Evolutionary conservation across 2,113 vertebrate genomes (phyloP).

Genomic region (Potamarius usumacintae): DNA sequence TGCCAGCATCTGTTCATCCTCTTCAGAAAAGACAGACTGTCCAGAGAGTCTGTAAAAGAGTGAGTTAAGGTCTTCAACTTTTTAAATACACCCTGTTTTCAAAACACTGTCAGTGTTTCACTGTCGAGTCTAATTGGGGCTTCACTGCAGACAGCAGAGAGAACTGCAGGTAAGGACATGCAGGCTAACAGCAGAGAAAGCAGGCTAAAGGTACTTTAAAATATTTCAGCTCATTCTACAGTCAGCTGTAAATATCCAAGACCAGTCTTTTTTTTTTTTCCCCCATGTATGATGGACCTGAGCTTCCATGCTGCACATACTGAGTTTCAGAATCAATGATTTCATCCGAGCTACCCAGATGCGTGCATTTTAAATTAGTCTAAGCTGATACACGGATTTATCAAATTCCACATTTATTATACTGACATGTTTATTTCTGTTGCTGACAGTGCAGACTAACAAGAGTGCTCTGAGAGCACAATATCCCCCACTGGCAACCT

Average conservation of each 20-base stretch:
- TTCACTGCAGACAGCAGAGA: neutral
- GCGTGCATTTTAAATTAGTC: neutral
- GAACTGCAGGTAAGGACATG: neutral
- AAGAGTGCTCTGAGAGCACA: neutral
- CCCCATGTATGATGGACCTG: neutral
- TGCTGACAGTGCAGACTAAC: too few species aligned
- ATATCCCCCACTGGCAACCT: too few species aligned
- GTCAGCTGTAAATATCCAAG: neutral
- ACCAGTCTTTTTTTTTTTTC: neutral
- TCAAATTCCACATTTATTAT: neutral
- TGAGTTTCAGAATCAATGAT: too few species aligned
- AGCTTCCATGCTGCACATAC: neutral
- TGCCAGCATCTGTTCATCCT: conserved; percentile 99
- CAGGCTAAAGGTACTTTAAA: neutral
- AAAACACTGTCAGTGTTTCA: neutral
- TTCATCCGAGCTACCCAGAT: too few species aligned
- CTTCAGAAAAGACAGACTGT: conserved; percentile 96
- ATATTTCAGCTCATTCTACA: neutral
- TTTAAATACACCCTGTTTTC: neutral
- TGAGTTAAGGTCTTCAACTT: conserved; percentile 31
- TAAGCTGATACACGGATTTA: neutral
- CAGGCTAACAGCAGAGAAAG: neutral
- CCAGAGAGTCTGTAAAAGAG: conserved; percentile 85
- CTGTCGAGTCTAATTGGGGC: neutral
- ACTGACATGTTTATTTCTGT: neutral